Conservation (phyloP, 2,113 vertebrate species). For the Mustelus asterias region DNA sequence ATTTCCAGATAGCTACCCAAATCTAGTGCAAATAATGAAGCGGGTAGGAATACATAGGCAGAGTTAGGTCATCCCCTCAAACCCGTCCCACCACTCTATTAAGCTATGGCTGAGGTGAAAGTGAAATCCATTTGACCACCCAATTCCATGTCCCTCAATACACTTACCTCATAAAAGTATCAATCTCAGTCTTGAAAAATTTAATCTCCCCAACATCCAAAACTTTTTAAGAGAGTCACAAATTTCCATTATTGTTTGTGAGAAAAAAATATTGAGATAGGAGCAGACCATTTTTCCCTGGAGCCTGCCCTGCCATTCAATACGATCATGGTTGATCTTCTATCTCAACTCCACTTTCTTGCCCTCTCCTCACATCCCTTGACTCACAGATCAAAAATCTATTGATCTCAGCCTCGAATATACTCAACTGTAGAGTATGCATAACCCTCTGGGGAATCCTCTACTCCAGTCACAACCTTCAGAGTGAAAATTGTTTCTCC, state of each 20-base stretch:
- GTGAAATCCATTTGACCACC: neutral
- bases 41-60: neutral
- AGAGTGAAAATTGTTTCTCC: too few relatives aligned
- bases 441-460: neutral
- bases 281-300: too few relatives aligned
- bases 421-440: neutral
- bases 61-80: neutral
- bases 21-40: too few relatives aligned
- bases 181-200: neutral
- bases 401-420: neutral
- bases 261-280: neutral
- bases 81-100: neutral
- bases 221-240: neutral
- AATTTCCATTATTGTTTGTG: neutral
- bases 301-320: neutral
- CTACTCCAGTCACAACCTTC: too few relatives aligned
- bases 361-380: neutral
- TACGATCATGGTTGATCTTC: neutral
- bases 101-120: neutral
- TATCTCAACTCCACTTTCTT: neutral
- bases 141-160: neutral
- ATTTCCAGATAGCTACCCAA: neutral
- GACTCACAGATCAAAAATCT: too few relatives aligned
- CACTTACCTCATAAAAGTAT: neutral
- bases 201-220: neutral